Conservation (phyloP, 2,113 vertebrate species). For the Tachycineta bicolor region DNA sequence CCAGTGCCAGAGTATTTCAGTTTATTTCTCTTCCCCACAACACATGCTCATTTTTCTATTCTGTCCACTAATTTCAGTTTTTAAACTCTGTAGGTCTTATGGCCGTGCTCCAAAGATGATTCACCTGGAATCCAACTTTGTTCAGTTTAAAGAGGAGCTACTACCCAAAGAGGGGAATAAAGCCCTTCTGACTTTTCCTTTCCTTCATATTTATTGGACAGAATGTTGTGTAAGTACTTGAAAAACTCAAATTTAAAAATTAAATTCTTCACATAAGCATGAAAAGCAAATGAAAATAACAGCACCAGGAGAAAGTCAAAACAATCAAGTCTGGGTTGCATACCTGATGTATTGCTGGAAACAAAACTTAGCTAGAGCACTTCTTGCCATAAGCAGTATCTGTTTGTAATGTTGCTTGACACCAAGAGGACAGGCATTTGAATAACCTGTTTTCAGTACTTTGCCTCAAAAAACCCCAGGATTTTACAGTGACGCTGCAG, state of each 20-base stretch:
- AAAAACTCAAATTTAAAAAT: not conserved
- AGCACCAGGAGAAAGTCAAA: not conserved
- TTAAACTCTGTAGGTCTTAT: conserved; percentile 83
- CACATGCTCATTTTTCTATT: not conserved
- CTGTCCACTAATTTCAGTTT: not conserved
- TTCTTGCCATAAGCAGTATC: not conserved
- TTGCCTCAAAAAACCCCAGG: not conserved
- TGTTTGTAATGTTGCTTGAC: not conserved
- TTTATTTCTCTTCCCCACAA: not conserved
- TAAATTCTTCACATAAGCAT: not conserved
- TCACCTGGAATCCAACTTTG: conserved; percentile 98
- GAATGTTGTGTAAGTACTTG: conserved; percentile 93
- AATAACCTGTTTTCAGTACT: not conserved
- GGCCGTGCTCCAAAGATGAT: conserved; percentile 99
- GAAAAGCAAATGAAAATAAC: not conserved
- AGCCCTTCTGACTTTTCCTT: conserved; percentile 96
- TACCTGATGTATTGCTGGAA: not conserved
- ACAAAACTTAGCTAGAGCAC: not conserved
- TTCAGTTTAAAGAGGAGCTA: conserved; percentile 98
- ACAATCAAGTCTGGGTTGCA: not conserved
- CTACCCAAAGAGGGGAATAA: conserved; percentile 97
- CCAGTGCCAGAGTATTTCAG: not conserved
- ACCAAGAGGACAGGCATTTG: not conserved
- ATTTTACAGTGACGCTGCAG: not conserved
- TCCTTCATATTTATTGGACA: conserved; percentile 98